These are phyloP conservation scores for Caenorhabditis imperialis DNA, from an alignment of 2,888 invertebrate genomes.

Conservation along the genomic window DNA sequence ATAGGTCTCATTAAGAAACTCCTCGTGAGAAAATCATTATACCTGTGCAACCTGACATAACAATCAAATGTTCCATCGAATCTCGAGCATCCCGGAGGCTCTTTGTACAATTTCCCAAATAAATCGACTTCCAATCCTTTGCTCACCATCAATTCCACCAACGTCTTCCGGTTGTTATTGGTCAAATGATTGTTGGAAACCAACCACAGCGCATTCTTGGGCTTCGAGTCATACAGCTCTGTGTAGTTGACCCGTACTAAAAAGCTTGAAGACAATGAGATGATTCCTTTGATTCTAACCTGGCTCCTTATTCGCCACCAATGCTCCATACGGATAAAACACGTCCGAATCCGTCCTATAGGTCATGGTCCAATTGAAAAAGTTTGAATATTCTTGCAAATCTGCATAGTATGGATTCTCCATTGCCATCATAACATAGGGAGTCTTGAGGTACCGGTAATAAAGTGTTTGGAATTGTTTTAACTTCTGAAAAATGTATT, in stretches of 20 bases:
- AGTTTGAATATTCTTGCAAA: conserved; percentile 31
- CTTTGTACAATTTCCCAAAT: neutral
- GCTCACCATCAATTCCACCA: neutral
- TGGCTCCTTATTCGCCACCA: conserved; percentile 19
- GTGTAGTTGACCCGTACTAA: conserved; percentile 21
- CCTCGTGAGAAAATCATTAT: no score
- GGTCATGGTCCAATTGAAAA: conserved; percentile 65
- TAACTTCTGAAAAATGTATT: conserved; percentile 1
- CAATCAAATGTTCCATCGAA: neutral
- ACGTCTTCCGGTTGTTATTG: neutral
- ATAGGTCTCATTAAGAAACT: no score
- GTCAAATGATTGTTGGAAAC: conserved; percentile 6
- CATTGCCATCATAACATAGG: conserved; percentile 55
- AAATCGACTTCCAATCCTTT: neutral
- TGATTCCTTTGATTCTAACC: neutral
- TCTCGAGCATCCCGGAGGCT: neutral
- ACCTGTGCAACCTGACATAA: neutral
- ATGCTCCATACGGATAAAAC: conserved; percentile 53
- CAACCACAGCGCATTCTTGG: conserved; percentile 7
- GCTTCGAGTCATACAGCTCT: conserved; percentile 28
- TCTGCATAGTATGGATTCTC: conserved; percentile 58
- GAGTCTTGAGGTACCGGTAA: conserved; percentile 19
- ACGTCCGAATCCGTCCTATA: conserved; percentile 59
- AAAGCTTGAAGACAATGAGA: neutral
- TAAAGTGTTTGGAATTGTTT: no score